Percentiles rank a stretch among this genome's conserved stretches.
These are phyloP conservation scores for cattle (Bos taurus) DNA, from an alignment of 2,113 vertebrate species.

Conservation along the genomic window DNA sequence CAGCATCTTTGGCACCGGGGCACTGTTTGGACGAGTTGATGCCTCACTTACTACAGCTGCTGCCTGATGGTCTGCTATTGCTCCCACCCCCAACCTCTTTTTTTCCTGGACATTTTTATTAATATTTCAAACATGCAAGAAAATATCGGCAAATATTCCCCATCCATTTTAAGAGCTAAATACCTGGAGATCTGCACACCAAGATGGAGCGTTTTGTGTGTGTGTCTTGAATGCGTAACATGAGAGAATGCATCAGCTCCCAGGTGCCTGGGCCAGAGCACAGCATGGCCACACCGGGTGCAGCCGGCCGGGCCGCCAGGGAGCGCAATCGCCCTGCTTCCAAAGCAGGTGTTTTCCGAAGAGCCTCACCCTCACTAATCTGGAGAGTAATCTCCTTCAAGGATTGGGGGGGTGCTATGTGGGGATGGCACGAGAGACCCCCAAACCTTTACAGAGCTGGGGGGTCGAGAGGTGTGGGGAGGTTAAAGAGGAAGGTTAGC, in stretches of 20 bases:
- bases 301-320: background rate
- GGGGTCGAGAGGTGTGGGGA: background rate
- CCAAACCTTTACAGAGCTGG: background rate
- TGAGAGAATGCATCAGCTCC: background rate
- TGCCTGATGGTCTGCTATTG: background rate
- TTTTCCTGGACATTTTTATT: background rate
- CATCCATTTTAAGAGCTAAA: background rate
- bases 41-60: background rate
- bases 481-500: slow-evolving; percentile 51
- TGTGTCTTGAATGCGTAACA: background rate
- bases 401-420: background rate
- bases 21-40: rapidly evolving
- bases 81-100: background rate
- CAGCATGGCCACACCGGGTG: background rate
- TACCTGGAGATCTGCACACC: background rate
- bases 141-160: background rate
- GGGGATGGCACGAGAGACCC: background rate
- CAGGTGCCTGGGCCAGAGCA: rapidly evolving
- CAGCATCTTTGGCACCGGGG: background rate
- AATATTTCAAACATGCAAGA: background rate
- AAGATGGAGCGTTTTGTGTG: background rate
- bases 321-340: background rate
- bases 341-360: background rate
- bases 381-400: rapidly evolving
- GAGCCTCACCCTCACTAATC: background rate